Evolutionary conservation across 2,888 invertebrate species (phyloP), one percentile per base, ranked within the genome.

Genomic region (Xylota sylvarum): DNA sequence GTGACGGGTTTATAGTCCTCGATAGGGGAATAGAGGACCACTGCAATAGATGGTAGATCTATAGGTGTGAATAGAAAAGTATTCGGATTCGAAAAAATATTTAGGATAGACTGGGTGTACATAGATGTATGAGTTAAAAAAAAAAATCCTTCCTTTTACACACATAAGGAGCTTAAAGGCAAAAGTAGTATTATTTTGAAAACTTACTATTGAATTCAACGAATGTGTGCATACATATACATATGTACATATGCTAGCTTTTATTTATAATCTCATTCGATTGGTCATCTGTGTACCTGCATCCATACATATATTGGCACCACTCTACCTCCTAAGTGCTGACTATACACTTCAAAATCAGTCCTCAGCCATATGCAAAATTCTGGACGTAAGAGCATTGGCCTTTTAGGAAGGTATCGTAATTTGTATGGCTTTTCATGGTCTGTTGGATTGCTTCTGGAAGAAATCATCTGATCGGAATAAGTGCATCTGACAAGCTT

Each of bases 21-120:
- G 30, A 37, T 37, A 9, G 7, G 37, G 10, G 19, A 10, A 37
- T 58, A 7, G 17, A 10, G 0, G 46, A 17, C 46, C 46, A 46
- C 12, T 46, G 46, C 46, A 56, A 32, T 17, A 1, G 56, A 9
- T 17, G n/a, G 23, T 23, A 5, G 17, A 56, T 35, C 9, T 35
- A 14, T 32, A 58, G 35, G 58, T 37, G 12, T 19, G 17, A 58
- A 37, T 58, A 17, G n/a, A 19, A 37, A 23, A 23, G 12, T 10
- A 27, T 52, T 67, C 19, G 52, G 37, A 67, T 52, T 67, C 37
- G 14, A 50, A 67, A 67, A 35, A 14, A 12, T n/a, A 27, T 48
- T 23, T 50, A n/a, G 35, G 10, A 48, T 19, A n/a, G 35, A n/a
- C 1, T 48, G 35, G 17, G 12, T 32, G 7, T n/a, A 5, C n/a